A percentile compares a stretch with the other conserved stretches of the same genome.
phyloP scores from a whole-genome alignment of 2,113 vertebrate genomes.

The Istiophorus platypterus region DNA sequence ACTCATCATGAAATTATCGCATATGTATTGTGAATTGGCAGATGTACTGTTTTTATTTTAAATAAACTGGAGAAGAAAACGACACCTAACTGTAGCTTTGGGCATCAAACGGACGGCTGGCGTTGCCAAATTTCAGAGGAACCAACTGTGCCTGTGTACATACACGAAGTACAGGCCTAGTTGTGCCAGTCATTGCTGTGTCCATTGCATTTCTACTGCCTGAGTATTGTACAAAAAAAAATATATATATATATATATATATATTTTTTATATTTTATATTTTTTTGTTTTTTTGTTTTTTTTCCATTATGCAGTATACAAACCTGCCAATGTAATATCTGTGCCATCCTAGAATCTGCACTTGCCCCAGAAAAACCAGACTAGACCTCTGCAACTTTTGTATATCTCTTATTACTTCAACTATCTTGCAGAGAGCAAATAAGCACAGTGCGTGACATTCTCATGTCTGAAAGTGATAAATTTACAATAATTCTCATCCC shows the following conservation, averaged over 20 bases:
- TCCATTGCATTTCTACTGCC: conserved; percentile 2
- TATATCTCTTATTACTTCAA: not conserved
- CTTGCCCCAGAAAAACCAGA: not conserved
- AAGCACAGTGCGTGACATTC: not conserved
- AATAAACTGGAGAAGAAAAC: conserved; percentile 32
- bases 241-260: not conserved
- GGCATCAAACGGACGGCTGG: conserved; percentile 27
- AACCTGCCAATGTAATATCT: not conserved
- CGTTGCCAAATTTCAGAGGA: conserved; percentile 12
- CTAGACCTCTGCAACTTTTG: not conserved
- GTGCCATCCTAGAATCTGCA: not conserved
- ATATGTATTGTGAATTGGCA: conserved; percentile 51
- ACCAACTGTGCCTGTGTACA: not conserved
- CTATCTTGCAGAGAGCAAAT: not conserved
- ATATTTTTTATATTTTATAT: no score
- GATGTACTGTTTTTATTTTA: conserved; percentile 23
- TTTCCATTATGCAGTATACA: not conserved
- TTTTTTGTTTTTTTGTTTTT: no score
- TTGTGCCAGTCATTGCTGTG: conserved; percentile 19
- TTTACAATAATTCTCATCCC: not conserved
- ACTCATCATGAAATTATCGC: no score
- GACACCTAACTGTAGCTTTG: conserved; percentile 27
- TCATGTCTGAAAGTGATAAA: not conserved
- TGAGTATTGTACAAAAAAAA: conserved; percentile 7
- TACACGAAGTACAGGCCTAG: not conserved